These are phyloP conservation scores for Lytechinus pictus DNA, from an alignment of 35 echinoderm and acorn worm species.

Conservation along the genomic window DNA sequence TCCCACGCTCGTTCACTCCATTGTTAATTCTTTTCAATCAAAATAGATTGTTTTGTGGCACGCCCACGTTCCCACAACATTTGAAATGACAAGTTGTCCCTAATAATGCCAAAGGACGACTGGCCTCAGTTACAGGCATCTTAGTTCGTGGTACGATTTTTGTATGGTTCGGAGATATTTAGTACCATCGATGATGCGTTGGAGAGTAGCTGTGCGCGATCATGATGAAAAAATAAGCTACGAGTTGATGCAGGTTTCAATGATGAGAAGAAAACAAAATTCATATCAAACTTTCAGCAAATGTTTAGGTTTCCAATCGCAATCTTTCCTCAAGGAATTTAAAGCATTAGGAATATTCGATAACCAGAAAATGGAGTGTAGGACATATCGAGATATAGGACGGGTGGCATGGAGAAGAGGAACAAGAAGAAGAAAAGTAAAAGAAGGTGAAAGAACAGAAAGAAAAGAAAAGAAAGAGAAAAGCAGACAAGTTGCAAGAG, in stretches of 20 bases:
- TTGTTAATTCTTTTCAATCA: neutral
- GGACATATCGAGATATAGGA: neutral
- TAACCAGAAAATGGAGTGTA: neutral
- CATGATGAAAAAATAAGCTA: neutral
- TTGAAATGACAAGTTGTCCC: neutral
- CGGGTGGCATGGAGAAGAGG: neutral
- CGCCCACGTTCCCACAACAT: neutral
- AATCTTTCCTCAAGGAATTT: conserved; percentile 5
- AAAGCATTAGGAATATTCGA: conserved; percentile 17
- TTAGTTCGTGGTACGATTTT: neutral
- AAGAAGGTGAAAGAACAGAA: no score
- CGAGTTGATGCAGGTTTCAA: neutral
- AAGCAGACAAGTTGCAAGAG: no score
- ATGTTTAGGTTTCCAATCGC: neutral
- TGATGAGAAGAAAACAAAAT: neutral
- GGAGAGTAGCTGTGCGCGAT: neutral
- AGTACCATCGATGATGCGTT: neutral
- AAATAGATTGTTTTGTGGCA: neutral
- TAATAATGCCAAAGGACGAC: neutral
- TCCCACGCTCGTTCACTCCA: neutral
- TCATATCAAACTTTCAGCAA: neutral
- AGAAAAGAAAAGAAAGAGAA: no score
- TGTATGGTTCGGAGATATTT: neutral
- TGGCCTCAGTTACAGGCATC: neutral
- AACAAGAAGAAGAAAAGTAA: no score